phyloP scores from a whole-genome alignment of 2,797 vertebrate genomes.

The Pelochelys cantorii region DNA sequence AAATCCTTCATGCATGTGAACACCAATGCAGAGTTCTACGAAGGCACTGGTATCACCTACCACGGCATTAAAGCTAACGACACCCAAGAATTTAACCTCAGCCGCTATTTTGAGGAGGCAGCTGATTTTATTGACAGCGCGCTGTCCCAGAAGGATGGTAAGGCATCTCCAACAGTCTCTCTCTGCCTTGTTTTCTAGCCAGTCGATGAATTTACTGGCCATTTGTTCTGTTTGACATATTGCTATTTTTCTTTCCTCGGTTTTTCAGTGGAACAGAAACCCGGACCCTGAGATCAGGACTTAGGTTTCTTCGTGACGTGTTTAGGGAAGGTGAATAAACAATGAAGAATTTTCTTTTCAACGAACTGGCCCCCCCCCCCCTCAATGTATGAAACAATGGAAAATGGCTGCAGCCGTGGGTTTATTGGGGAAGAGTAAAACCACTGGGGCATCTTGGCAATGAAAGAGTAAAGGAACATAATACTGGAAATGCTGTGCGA shows the following conservation, averaged over 20 bases:
- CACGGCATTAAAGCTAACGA: constrained; percentile 95
- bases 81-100: constrained; percentile 93
- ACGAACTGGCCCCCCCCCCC: rapidly evolving
- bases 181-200: background rate
- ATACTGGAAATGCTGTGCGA: background rate
- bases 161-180: constrained; percentile 64
- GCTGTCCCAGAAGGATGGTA: constrained; percentile 93
- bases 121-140: constrained; percentile 96
- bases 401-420: background rate
- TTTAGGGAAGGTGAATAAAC: background rate
- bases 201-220: background rate
- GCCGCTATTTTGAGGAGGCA: constrained; percentile 95
- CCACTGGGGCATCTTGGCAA: background rate
- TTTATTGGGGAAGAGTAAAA: background rate
- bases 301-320: background rate
- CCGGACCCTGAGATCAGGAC: background rate
- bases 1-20: constrained; percentile 99
- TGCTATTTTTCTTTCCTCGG: background rate
- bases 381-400: background rate
- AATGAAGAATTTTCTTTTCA: background rate
- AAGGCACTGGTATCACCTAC: constrained; percentile 93
- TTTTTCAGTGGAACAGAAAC: background rate
- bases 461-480: background rate
- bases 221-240: constrained; percentile 1
- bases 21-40: constrained; percentile 92